Evolutionary conservation across 1,140 invertebrate species (phyloP).

Genomic region (Cyrtorhinus lividipennis): DNA sequence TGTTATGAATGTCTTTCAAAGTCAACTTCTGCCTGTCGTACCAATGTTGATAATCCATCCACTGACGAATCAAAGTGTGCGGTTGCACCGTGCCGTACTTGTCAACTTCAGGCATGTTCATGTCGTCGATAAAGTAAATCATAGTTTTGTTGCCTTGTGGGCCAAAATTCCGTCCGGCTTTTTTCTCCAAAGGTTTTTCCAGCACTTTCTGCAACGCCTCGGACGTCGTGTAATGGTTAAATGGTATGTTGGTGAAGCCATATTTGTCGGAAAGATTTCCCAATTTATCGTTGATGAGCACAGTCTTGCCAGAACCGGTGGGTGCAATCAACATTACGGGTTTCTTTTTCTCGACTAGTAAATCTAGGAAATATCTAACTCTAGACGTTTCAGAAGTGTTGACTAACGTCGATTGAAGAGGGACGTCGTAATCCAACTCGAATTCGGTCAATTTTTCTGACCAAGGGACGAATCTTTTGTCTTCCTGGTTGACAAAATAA

Average conservation of each 20-base stretch:
- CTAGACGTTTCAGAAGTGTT: slow-evolving; percentile 79
- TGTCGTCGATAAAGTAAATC: slow-evolving; percentile 90
- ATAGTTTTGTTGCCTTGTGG: slow-evolving; percentile 81
- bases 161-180: slow-evolving; percentile 82
- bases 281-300: slow-evolving; percentile 71
- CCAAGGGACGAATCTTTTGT: slow-evolving; percentile 77
- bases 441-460: slow-evolving; percentile 58
- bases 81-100: slow-evolving; percentile 89
- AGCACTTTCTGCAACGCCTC: slow-evolving; percentile 80
- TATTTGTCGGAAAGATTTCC: slow-evolving; percentile 58
- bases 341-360: slow-evolving; percentile 61
- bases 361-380: slow-evolving; percentile 76
- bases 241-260: slow-evolving; percentile 73
- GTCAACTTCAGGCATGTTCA: slow-evolving; percentile 93
- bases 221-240: slow-evolving; percentile 94
- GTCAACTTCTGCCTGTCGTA: slow-evolving; percentile 72
- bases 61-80: slow-evolving; percentile 83
- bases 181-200: slow-evolving; percentile 88
- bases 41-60: slow-evolving; percentile 91
- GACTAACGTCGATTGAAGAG: slow-evolving; percentile 65
- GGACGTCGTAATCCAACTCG: slow-evolving; percentile 71
- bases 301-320: slow-evolving; percentile 76
- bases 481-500: slow-evolving; percentile 74
- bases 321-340: slow-evolving; percentile 84
- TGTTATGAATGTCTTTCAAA: slow-evolving; percentile 84